Conservation (phyloP, 2,113 vertebrate species). For the Onychostoma macrolepis region DNA sequence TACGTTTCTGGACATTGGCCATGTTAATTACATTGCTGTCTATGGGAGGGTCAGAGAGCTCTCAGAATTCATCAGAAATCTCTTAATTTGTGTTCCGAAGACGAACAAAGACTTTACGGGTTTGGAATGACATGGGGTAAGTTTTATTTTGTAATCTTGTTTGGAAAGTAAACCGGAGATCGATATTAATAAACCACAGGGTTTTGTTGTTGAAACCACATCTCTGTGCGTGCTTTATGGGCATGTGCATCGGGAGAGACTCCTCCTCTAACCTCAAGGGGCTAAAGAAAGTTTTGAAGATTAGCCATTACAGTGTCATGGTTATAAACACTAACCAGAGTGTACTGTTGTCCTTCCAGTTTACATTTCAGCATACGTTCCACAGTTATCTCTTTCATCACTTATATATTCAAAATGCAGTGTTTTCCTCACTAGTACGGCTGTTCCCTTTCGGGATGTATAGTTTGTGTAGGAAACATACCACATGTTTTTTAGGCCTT, state of each 20-base stretch:
- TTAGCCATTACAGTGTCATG: background rate
- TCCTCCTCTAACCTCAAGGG: no score
- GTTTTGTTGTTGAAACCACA: background rate
- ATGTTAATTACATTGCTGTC: no score
- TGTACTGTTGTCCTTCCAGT: conserved; percentile 11
- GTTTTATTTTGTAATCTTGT: no score
- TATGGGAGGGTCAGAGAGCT: no score
- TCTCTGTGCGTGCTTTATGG: background rate
- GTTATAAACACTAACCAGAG: conserved; percentile 32
- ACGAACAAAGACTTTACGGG: no score
- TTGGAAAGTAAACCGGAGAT: no score
- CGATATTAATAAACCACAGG: background rate
- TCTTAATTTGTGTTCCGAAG: no score
- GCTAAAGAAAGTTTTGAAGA: no score
- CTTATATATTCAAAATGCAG: conserved; percentile 15
- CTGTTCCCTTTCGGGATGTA: conserved; percentile 5
- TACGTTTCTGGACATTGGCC: no score
- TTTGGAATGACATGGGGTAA: no score
- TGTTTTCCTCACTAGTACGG: conserved; percentile 11
- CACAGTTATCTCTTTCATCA: background rate
- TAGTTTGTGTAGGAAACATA: background rate
- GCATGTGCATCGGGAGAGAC: background rate
- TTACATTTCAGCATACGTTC: conserved; percentile 31
- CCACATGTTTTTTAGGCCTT: background rate
- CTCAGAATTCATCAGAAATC: no score